These are phyloP conservation scores for Tragelaphus imberbis DNA, from an alignment of 2,113 vertebrate species.

Conservation along the genomic window DNA sequence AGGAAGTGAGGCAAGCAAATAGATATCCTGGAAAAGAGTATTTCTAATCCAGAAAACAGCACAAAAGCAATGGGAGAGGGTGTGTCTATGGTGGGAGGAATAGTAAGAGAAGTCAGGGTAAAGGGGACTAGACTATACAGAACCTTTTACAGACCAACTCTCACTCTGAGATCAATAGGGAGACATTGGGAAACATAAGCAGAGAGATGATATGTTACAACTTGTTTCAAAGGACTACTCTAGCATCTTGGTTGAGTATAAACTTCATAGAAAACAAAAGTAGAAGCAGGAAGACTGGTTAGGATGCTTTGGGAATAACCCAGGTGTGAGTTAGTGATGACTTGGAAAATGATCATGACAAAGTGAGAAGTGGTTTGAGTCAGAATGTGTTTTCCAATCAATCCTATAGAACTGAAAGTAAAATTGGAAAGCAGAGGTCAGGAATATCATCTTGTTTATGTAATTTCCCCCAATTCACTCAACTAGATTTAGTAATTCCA, in stretches of 20 bases:
- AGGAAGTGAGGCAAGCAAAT: not conserved
- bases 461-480: not conserved
- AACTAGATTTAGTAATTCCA: not conserved
- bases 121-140: too few relatives aligned
- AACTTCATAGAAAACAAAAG: not conserved
- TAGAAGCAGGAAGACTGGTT: not conserved
- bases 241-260: not conserved
- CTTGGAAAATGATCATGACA: too few relatives aligned
- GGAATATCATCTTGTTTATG: not conserved
- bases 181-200: not conserved
- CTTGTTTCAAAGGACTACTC: not conserved
- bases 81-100: not conserved
- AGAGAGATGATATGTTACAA: not conserved
- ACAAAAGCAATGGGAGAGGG: not conserved
- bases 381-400: not conserved
- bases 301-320: not conserved
- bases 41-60: too few relatives aligned
- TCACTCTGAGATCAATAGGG: not conserved
- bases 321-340: not conserved
- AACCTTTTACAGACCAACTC: not conserved
- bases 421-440: not conserved
- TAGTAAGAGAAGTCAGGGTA: not conserved
- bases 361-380: not conserved
- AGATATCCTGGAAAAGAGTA: not conserved
- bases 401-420: not conserved